phyloP scores from a whole-genome alignment of 1,140 invertebrate genomes.

The Meloidogyne chitwoodi region DNA sequence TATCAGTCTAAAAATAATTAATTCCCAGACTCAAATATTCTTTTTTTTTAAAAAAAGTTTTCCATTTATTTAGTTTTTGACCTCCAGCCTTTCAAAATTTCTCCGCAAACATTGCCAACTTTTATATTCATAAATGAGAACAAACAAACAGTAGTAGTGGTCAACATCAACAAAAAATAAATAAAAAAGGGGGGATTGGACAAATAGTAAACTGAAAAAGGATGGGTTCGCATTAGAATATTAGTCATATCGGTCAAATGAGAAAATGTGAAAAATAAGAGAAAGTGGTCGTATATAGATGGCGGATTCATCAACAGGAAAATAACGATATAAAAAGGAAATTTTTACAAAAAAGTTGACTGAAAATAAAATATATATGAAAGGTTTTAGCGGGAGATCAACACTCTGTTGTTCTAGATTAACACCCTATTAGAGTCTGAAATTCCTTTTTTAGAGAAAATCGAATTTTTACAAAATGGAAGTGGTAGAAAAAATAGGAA shows the following conservation, averaged over 20 bases:
- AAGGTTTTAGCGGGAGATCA: not conserved
- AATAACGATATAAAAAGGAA: not conserved
- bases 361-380: not conserved
- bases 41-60: not conserved
- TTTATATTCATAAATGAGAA: not conserved
- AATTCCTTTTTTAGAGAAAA: too few species aligned
- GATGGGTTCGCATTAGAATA: not conserved
- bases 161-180: not conserved
- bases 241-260: not conserved
- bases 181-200: not conserved
- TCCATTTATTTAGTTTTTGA: not conserved
- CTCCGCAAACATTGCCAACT: not conserved
- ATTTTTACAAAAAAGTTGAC: not conserved
- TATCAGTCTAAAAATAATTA: not conserved
- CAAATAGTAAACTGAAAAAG: not conserved
- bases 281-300: not conserved
- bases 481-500: too few species aligned
- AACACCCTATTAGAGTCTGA: too few species aligned
- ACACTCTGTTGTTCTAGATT: too few species aligned
- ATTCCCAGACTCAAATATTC: not conserved
- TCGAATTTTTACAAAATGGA: too few species aligned
- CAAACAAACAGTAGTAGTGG: not conserved
- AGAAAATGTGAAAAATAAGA: constrained; percentile 8
- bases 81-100: not conserved
- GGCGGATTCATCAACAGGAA: not conserved